Evolutionary conservation across 1,140 invertebrate species (phyloP), one percentile per base, ranked within the genome.

Genomic region (Leptinotarsa texana): DNA sequence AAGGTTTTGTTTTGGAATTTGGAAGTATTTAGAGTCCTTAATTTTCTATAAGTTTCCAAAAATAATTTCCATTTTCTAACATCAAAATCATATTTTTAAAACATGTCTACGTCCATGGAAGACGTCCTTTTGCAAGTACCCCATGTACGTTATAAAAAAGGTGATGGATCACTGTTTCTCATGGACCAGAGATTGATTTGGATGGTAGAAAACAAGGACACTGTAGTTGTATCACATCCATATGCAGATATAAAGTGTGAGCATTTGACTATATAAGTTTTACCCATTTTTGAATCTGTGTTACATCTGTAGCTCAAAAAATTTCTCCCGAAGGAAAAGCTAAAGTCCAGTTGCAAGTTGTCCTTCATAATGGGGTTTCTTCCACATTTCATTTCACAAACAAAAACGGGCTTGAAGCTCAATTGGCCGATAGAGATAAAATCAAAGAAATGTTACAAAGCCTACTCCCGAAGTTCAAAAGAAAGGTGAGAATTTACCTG

Each of bases 301-400:
- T 47, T 78, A 49, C 17, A 33, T 17, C 87, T 90, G 74, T 86
- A 98, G 96, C 93, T 74, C 98, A 99, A 89, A 98, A 99, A 88
- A 99, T 99, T 81, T 99, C 97, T 67, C 96, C 98, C 0, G 97
- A 97, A 83, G 96, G 96, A 13, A 99, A 99, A 88, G 92, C 96
- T 24, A 99, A 99, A 88, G 95, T 99, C 71, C 98, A 99, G 86
- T 88, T 99, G n/a, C 98, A 99, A 90, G 91, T 99, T 13, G 95
- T 99, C 49, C 87, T 99, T 76, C 94, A 98, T 83, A 95, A 97
- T 89, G 94, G 95, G 27, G 91, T 93, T 63, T 95, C 96, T 21
- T 97, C 96, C 2, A 99, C 97, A 48, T 99, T 99, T 88, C 98
- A 99, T 84, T 99, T 99, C 88, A 93, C 95, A 61, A 97, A 98